Evolutionary conservation across 2,888 invertebrate species (phyloP), one percentile per base, ranked within the genome.

Genomic region (Dermolepida albohirtum): DNA sequence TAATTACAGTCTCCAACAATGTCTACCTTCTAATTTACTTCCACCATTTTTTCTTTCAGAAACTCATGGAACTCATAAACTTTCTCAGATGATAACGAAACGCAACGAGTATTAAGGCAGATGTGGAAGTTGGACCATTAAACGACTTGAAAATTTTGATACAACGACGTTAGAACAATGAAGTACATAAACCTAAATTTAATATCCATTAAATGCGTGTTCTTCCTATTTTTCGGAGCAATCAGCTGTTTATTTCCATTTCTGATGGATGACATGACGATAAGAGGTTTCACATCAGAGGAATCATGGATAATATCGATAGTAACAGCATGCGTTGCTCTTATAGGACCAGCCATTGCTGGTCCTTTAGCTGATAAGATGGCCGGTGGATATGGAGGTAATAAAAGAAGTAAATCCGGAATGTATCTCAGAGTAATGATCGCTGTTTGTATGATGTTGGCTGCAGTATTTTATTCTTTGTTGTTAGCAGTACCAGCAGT

Each of bases 151-250:
- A 6, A 5, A 8, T 34, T 29, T 34, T 10, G 10, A 34, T 34
- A 34, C 8, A 34, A 34, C 34, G 10, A 10, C 34, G 6, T 34
- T 7, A 10, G 34, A 34, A 34, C 34, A 34, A 34, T 34, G 34
- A 34, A 34, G 10, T 34, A 34, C 34, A 83, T 91, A 77, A 92
- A 92, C 81, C 86, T 86, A 76, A 92, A 90, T 82, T 86, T 94
- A 74, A 87, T 93, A 73, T 89, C 93, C 70, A 86, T 94, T 70
- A 93, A 94, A 87, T 89, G 91, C 81, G 90, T 94, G 52, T 87
- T 93, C 62, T 94, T 94, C 84, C 87, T 92, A 77, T 92, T 93
- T 79, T 92, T 93, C 74, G 91, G 92, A 78, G 93, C 93, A 92
- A 84, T 95, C 77, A 93, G 94, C 73, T 91, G 92, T 75, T 87